phyloP scores from a whole-genome alignment of 1,140 invertebrate species.

The Bombus affinis region DNA sequence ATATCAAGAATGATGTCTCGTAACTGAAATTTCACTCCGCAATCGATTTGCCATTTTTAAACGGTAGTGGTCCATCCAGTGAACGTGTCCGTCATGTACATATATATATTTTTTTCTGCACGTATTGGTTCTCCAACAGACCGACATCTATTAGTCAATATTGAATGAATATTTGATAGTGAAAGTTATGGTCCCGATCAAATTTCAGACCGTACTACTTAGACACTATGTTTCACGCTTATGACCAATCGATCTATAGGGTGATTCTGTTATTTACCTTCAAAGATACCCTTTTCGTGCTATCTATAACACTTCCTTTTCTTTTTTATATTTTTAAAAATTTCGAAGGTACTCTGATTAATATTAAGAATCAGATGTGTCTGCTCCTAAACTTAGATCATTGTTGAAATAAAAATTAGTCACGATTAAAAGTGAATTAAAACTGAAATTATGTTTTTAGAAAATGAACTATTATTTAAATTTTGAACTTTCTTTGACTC shows the following conservation, averaged over 20 bases:
- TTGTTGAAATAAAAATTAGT: no score
- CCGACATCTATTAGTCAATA: slow-evolving; percentile 78
- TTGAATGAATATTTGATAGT: slow-evolving; percentile 76
- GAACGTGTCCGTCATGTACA: background rate
- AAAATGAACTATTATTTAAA: no score
- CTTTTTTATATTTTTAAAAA: background rate
- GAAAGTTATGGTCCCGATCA: slow-evolving; percentile 76
- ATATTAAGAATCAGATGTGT: no score
- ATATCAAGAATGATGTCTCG: background rate
- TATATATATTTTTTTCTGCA: slow-evolving; percentile 31
- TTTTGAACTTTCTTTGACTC: no score
- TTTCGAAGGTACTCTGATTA: background rate
- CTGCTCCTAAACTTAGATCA: no score
- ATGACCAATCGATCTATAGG: slow-evolving; percentile 51
- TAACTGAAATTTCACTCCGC: background rate
- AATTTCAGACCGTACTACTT: slow-evolving; percentile 71
- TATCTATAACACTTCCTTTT: background rate
- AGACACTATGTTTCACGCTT: slow-evolving; percentile 69
- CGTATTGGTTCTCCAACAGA: slow-evolving; percentile 44
- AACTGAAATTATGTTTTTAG: no score
- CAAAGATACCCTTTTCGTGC: background rate
- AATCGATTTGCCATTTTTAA: slow-evolving; percentile 30
- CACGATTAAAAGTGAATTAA: no score
- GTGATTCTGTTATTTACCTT: slow-evolving; percentile 49
- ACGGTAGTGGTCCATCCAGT: background rate